Base-by-base conservation (phyloP, 2,888 invertebrate genomes). In the Stenodera caucasica region DNA sequence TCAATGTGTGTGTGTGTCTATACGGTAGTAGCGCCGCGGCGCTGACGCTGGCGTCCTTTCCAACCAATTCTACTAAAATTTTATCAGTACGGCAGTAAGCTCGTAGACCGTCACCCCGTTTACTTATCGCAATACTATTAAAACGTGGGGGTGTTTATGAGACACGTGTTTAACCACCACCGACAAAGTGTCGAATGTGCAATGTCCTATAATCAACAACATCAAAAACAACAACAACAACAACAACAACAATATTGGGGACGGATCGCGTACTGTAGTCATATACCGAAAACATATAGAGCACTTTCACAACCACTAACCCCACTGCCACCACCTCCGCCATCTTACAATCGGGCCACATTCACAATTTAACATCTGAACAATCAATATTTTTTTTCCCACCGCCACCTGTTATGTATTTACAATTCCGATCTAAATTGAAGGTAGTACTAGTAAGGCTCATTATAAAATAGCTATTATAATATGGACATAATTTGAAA, bases 51-150 rank as follows among this genome's bases (percentile, higher is more conserved):
- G 66, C 61, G 57, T 45, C 55, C 57, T 18, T 55, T 60, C 61
- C 54, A 60, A 58, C 51, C 58, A 54, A 57, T 58, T 63, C 68
- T 65, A 60, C 57, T 55, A 53, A 59, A 58, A 67, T 63, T 66
- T 30, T 8, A 65, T 72, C 73, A 73, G 73, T 74, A 68, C 72
- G 67, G 68, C 65, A 67, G 62, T 70, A 64, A 66, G 70, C 66
- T 64, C 70, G 67, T 72, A 68, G 70, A 69, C 64, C 66, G 69
- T 66, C 60, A 67, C 64, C 64, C 61, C 66, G 65, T 60, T 64
- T 60, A 59, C 58, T 52, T 64, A 66, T 53, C 55, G 55, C 40
- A 35, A 54, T 53, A 56, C 50, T 55, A 49, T 30, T 52, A 64
- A 65, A 62, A 61, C 61, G 53, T 58, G 37, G 51, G 58, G 63